Evolutionary conservation across 2,888 invertebrate genomes (phyloP), one percentile per base, ranked within the genome.

Genomic region (Hirtodrosophila alboralis): DNA sequence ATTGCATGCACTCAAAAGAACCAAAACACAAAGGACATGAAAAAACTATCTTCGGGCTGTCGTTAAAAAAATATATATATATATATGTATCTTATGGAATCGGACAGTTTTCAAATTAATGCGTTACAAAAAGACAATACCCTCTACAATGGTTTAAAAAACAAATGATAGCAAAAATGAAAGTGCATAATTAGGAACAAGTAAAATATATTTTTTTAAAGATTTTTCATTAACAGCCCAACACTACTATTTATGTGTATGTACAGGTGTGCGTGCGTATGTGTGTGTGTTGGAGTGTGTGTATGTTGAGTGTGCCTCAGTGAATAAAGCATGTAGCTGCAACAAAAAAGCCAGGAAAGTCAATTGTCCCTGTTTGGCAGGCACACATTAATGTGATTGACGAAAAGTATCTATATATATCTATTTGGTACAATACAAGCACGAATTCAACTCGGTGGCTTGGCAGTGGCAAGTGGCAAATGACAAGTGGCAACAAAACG

Each of bases 301-400:
- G 30, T 28, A 1, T 37, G 21, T 37, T 16, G 12, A 28, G n/a
- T 45, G 45, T 72, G 60, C 47, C 73, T 47, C 13, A 41, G 27
- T 45, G 26, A 44, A 27, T 49, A 48, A 45, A 49, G 68, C 65
- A 57, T 47, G 33, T 57, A 45, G 72, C 47, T 40, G 36, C 5
- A 60, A 48, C 21, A 27, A 33, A 28, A 36, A 44, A 52, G 40
- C 40, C 27, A 34, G 49, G 27, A 47, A 41, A 53, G 12, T 53
- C 31, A 37, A n/a, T 36, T 36, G 27, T 37, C 27, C 16, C 48
- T 36, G 34, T 47, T 63, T 47, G 27, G 43, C 37, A 62, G 53
- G 31, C n/a, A n/a, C 43, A 43, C 21, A 43, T 12, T 34, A 31
- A 44, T 28, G 40, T 26, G 47, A 23, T 52, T 47, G 58, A 33